These are phyloP conservation scores for Myopa testacea DNA, from an alignment of 2,888 invertebrate genomes.

Conservation along the genomic window DNA sequence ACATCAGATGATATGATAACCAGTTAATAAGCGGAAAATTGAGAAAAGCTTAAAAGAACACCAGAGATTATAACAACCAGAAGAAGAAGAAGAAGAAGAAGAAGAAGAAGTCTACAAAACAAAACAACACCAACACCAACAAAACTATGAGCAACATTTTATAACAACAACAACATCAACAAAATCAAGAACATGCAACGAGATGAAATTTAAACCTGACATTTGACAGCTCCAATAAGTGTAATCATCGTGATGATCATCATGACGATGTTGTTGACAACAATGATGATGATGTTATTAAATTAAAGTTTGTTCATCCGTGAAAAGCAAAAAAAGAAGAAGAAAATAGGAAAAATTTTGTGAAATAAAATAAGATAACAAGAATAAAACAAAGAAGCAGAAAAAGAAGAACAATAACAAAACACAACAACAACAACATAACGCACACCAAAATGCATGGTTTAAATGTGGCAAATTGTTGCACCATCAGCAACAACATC, in stretches of 20 bases:
- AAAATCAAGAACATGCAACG: neutral
- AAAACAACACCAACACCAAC: neutral
- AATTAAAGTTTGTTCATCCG: neutral
- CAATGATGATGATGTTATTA: constrained; percentile 1
- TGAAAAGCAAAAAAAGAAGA: neutral
- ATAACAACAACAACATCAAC: neutral
- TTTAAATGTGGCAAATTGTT: neutral
- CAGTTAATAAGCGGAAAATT: constrained; percentile 43
- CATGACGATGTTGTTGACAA: no score
- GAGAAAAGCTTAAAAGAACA: constrained; percentile 39
- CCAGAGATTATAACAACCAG: neutral
- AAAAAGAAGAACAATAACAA: neutral
- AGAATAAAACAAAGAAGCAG: constrained; percentile 5
- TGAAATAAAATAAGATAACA: constrained; percentile 8
- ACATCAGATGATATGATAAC: constrained; percentile 36
- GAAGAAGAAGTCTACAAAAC: neutral
- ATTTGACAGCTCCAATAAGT: neutral
- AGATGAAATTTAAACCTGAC: neutral
- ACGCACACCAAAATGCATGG: no score
- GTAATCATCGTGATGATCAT: neutral
- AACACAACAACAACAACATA: neutral
- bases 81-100: constrained; percentile 1
- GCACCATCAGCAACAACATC: neutral
- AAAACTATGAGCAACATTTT: no score
- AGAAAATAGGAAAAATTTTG: neutral